Conservation (phyloP, 2,888 invertebrate species). For the Syrista parreyssii region DNA sequence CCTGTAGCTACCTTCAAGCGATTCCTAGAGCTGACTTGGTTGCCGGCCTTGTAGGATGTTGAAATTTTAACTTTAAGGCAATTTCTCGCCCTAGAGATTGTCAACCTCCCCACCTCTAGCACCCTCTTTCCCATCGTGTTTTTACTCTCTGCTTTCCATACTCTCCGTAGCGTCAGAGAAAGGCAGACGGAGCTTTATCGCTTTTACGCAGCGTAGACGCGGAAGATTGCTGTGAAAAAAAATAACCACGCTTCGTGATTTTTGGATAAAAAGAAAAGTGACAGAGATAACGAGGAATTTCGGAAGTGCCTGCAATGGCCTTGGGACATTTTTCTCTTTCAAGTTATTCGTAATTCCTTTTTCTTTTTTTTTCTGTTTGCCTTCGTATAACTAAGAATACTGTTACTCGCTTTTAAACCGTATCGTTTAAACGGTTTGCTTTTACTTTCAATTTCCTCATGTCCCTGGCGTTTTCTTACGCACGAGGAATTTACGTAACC, state of each 20-base stretch:
- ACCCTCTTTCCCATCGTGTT: neutral
- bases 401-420: too few species aligned
- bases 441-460: too few species aligned
- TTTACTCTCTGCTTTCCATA: conserved; percentile 7
- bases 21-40: neutral
- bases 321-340: neutral
- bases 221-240: too few species aligned
- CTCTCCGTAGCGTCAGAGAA: neutral
- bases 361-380: conserved; percentile 16
- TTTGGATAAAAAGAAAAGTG: neutral
- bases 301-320: neutral
- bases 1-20: neutral
- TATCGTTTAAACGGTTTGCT: too few species aligned
- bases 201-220: neutral
- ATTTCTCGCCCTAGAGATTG: neutral
- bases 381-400: conserved; percentile 3
- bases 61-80: neutral
- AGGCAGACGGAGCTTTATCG: neutral
- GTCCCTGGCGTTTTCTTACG: too few species aligned
- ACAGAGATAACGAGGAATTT: conserved; percentile 1
- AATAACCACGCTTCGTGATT: neutral
- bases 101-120: neutral
- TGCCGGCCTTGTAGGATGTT: neutral
- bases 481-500: too few species aligned
- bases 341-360: conserved; percentile 8